These are phyloP conservation scores for Lepilemur ruficaudatus DNA, from an alignment of 2,797 vertebrate species.

Conservation along the genomic window DNA sequence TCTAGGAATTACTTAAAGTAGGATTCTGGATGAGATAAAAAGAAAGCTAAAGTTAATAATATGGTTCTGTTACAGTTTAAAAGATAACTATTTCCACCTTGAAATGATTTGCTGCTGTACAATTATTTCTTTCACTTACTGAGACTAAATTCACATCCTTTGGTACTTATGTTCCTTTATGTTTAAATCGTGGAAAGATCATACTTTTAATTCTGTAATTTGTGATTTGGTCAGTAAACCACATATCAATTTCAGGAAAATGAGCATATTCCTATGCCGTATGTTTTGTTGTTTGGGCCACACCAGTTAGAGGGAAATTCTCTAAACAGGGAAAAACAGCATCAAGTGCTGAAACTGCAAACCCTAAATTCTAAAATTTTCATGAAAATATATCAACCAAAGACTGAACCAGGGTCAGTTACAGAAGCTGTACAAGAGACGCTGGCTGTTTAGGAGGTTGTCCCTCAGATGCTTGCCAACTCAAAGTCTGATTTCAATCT, in stretches of 20 bases:
- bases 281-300: background rate
- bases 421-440: background rate
- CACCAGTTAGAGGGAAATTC: background rate
- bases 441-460: background rate
- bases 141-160: background rate
- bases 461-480: background rate
- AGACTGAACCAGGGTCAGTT: background rate
- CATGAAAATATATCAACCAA: background rate
- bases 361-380: background rate
- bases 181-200: background rate
- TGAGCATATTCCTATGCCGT: background rate
- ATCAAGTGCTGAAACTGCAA: background rate
- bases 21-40: background rate
- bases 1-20: conserved; percentile 22
- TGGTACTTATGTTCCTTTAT: background rate
- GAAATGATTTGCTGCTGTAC: background rate
- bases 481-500: background rate
- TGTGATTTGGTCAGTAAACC: background rate
- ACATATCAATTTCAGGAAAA: conserved; percentile 9
- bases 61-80: background rate
- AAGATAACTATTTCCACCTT: background rate
- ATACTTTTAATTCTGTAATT: background rate
- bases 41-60: background rate
- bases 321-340: background rate
- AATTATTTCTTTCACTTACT: background rate